A percentile compares a stretch with the other conserved stretches of the same genome.
phyloP scores from a whole-genome alignment of 2,888 invertebrate species.

The Tipula lateralis region DNA sequence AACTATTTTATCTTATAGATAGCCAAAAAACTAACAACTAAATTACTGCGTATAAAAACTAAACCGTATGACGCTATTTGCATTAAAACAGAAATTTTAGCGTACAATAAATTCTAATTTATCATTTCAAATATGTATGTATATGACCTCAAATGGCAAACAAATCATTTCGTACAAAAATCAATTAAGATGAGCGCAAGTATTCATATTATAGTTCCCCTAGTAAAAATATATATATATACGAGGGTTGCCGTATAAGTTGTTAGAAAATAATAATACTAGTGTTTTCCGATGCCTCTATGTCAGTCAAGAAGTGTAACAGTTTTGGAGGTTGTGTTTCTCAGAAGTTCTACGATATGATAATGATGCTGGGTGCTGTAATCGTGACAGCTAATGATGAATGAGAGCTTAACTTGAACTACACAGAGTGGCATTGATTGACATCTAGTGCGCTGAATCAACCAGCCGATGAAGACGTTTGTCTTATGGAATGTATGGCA shows the following conservation, averaged over 20 bases:
- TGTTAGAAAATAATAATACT: too few relatives aligned
- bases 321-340: too few relatives aligned
- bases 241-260: not conserved
- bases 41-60: not conserved
- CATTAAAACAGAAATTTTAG: not conserved
- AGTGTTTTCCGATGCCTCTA: too few relatives aligned
- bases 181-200: not conserved
- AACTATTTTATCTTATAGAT: not conserved
- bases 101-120: not conserved
- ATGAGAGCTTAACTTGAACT: too few relatives aligned
- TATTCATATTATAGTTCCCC: not conserved
- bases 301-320: too few relatives aligned
- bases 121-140: not conserved
- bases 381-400: too few relatives aligned
- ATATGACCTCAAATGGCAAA: constrained; percentile 24
- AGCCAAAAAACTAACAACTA: not conserved
- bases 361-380: too few relatives aligned
- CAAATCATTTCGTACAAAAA: constrained; percentile 4
- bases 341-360: too few relatives aligned
- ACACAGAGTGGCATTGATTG: too few relatives aligned
- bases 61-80: not conserved
- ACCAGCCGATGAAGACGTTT: too few relatives aligned
- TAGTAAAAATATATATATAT: not conserved
- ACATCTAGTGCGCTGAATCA: too few relatives aligned
- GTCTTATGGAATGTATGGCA: too few relatives aligned